Percentiles rank a stretch among this genome's conserved stretches.
These are phyloP conservation scores for Erpetoichthys calabaricus DNA, from an alignment of 2,797 vertebrate genomes.

Conservation along the genomic window DNA sequence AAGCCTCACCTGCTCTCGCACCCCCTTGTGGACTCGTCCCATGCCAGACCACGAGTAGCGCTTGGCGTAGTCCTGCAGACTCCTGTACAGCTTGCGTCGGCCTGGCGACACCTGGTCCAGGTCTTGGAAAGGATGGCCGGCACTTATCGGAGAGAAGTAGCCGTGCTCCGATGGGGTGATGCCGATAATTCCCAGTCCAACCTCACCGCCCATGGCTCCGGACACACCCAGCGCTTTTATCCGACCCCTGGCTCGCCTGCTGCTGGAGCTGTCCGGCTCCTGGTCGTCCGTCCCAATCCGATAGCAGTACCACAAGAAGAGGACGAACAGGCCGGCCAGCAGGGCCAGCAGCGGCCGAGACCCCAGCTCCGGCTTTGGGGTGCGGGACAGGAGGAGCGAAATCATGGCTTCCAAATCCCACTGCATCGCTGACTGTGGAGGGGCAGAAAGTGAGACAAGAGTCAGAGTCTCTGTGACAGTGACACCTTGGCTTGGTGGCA, in stretches of 20 bases:
- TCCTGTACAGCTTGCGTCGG: constrained; percentile 57
- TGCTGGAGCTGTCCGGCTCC: constrained; percentile 3
- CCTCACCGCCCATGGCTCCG: constrained; percentile 30
- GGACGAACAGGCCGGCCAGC: constrained; percentile 60
- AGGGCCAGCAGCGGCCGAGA: constrained; percentile 59
- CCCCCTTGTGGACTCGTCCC: constrained; percentile 68
- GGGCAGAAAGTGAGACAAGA: too few relatives aligned
- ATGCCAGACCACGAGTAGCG: constrained; percentile 81
- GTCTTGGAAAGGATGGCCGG: constrained; percentile 49
- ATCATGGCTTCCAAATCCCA: constrained; percentile 38
- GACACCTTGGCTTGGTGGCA: too few relatives aligned
- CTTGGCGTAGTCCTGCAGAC: constrained; percentile 70
- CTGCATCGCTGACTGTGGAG: constrained; percentile 20
- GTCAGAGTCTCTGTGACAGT: too few relatives aligned
- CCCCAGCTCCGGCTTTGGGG: constrained; percentile 42
- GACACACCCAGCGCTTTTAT: constrained; percentile 11
- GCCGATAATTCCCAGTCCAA: constrained; percentile 17
- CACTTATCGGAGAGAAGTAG: constrained; percentile 54
- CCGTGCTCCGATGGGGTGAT: constrained; percentile 18
- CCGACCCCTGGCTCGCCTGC: background rate
- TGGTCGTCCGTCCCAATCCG: constrained; percentile 56
- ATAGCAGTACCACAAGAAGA: constrained; percentile 81
- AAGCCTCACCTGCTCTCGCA: constrained; percentile 50
- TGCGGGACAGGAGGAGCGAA: constrained; percentile 38
- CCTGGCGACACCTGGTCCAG: constrained; percentile 41